phyloP scores from a whole-genome alignment of 2,888 invertebrate species.

The Invenusta paracnida region DNA sequence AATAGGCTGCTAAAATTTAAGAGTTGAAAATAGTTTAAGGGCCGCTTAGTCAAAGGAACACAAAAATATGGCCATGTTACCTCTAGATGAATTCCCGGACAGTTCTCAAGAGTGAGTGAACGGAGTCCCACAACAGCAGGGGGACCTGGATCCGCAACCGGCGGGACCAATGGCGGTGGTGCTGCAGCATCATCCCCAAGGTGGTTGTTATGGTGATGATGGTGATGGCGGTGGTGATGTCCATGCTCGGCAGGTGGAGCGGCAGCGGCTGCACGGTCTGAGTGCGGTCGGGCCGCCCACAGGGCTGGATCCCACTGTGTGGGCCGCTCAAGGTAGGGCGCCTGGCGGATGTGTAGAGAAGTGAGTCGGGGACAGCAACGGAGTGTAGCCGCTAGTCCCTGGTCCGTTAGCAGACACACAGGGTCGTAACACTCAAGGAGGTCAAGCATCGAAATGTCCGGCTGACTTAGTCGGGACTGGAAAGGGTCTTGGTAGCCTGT shows the following conservation, averaged over 20 bases:
- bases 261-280: background rate
- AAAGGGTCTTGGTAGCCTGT: conserved; percentile 42
- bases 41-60: too few relatives aligned
- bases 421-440: conserved; percentile 38
- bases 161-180: background rate
- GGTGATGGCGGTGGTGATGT: conserved; percentile 13
- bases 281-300: background rate
- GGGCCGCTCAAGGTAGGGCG: conserved; percentile 26
- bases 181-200: conserved; percentile 20
- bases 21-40: too few relatives aligned
- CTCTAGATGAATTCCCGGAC: conserved; percentile 37
- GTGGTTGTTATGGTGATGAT: background rate
- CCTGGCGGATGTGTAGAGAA: conserved; percentile 36
- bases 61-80: too few relatives aligned
- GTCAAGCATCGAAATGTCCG: conserved; percentile 35
- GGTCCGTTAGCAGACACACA: conserved; percentile 39
- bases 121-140: conserved; percentile 7
- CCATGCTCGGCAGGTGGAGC: background rate
- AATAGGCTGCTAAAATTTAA: too few relatives aligned
- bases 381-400: conserved; percentile 31
- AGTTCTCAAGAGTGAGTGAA: conserved; percentile 42
- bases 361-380: conserved; percentile 33
- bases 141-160: too few relatives aligned
- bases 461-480: conserved; percentile 37
- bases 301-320: conserved; percentile 3